These are phyloP conservation scores for Papilio aristodemus DNA, from an alignment of 1,140 invertebrate genomes.

Conservation along the genomic window DNA sequence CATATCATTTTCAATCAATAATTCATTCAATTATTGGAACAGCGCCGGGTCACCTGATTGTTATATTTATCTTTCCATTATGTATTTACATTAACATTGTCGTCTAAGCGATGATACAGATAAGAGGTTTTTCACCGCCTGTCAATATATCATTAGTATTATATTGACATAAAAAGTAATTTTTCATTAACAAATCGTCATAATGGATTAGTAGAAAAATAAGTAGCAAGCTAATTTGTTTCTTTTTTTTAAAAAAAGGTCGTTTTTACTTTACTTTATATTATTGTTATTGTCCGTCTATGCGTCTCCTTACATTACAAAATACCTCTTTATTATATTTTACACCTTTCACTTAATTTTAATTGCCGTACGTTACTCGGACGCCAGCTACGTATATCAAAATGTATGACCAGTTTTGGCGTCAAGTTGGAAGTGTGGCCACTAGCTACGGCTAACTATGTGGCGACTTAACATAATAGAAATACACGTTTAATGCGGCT, in stretches of 20 bases:
- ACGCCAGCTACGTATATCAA: too few species aligned
- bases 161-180: background rate
- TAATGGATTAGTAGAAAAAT: background rate
- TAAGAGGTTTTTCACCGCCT: background rate
- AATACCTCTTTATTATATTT: too few species aligned
- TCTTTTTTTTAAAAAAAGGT: too few species aligned
- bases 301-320: too few species aligned
- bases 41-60: conserved; percentile 1
- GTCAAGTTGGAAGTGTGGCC: too few species aligned
- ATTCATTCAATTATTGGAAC: conserved; percentile 2
- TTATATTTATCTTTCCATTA: conserved; percentile 17
- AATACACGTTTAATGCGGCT: too few species aligned
- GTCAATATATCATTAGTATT: background rate
- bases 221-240: background rate
- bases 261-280: background rate
- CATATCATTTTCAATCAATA: conserved; percentile 5
- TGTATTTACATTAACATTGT: conserved; percentile 2
- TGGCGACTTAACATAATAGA: too few species aligned
- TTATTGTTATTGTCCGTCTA: too few species aligned
- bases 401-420: too few species aligned
- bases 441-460: too few species aligned
- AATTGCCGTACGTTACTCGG: too few species aligned
- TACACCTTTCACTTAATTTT: too few species aligned
- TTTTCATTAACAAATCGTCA: background rate
- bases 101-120: background rate